Evolutionary conservation across 2,797 vertebrate genomes (phyloP).

Genomic region (Pseudochromis fuscus): DNA sequence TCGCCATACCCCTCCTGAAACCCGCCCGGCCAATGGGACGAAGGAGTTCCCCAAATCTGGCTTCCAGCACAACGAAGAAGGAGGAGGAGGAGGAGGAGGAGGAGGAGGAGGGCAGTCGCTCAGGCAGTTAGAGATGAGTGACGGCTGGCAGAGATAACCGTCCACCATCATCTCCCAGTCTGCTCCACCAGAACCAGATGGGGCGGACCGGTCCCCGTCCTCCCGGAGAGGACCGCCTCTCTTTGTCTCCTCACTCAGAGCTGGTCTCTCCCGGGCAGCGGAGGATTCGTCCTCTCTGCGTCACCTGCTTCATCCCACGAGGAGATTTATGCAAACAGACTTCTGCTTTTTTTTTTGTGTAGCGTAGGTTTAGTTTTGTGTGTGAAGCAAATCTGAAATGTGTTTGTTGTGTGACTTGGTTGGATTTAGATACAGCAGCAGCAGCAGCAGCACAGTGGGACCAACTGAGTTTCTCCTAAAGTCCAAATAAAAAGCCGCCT

Average conservation of each 20-base stretch:
- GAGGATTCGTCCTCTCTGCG: constrained; percentile 56
- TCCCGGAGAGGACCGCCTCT: constrained; percentile 54
- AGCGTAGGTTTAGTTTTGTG: constrained; percentile 56
- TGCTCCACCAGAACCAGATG: constrained; percentile 41
- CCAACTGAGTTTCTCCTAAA: constrained; percentile 56
- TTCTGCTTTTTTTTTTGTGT: constrained; percentile 55
- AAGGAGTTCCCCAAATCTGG: constrained; percentile 82
- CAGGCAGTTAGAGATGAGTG: constrained; percentile 81
- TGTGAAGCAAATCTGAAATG: constrained; percentile 40
- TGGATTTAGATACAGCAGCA: constrained; percentile 45
- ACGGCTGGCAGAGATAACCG: constrained; percentile 91
- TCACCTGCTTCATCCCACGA: constrained; percentile 49
- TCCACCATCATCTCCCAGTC: constrained; percentile 35
- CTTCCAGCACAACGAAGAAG: constrained; percentile 79
- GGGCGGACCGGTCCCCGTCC: constrained; percentile 31
- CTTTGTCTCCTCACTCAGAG: constrained; percentile 71
- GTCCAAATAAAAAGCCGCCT: not conserved
- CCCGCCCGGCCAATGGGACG: constrained; percentile 70
- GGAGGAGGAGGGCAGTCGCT: constrained; percentile 73
- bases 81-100: constrained; percentile 80
- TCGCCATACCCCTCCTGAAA: constrained; percentile 66
- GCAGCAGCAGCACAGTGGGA: constrained; percentile 55
- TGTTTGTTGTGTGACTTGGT: constrained; percentile 40
- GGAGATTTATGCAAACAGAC: constrained; percentile 47
- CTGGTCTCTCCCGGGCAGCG: constrained; percentile 74